A percentile compares a stretch with the other conserved stretches of the same genome.
phyloP scores from a whole-genome alignment of 2,888 invertebrate species.

The Pseudococcus viburni region DNA sequence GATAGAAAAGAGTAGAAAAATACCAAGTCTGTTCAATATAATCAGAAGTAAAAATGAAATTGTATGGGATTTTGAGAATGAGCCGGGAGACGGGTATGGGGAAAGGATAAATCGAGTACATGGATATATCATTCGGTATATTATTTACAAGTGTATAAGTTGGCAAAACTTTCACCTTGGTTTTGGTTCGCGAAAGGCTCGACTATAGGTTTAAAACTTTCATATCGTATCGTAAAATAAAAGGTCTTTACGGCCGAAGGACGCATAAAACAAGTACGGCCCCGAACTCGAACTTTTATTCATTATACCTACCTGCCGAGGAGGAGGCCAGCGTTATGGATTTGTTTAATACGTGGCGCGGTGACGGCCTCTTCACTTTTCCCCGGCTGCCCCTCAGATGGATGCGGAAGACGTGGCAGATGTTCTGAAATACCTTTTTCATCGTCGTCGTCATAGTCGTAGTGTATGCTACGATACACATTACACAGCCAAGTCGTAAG shows the following conservation, averaged over 20 bases:
- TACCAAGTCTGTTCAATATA: neutral
- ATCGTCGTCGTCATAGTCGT: neutral
- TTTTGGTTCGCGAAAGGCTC: neutral
- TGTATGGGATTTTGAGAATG: neutral
- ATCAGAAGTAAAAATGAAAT: neutral
- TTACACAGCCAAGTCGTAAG: neutral
- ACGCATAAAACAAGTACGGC: constrained; percentile 59
- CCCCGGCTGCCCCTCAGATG: neutral
- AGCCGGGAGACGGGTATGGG: too few relatives aligned
- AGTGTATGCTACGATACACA: neutral
- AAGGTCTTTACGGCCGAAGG: constrained; percentile 63
- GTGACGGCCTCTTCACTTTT: neutral
- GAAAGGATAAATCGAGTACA: constrained; percentile 1
- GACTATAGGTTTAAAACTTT: constrained; percentile 53
- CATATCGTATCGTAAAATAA: constrained; percentile 60
- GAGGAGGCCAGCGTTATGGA: constrained; percentile 53
- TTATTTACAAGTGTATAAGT: constrained; percentile 58
- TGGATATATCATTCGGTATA: constrained; percentile 30
- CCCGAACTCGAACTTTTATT: constrained; percentile 52
- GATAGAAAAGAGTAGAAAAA: neutral
- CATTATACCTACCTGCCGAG: constrained; percentile 36
- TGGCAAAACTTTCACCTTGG: constrained; percentile 29
- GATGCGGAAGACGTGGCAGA: constrained; percentile 47
- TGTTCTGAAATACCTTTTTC: constrained; percentile 59
- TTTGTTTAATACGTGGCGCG: constrained; percentile 56